Conservation (phyloP, 2,113 vertebrate species). For the Solea senegalensis region DNA sequence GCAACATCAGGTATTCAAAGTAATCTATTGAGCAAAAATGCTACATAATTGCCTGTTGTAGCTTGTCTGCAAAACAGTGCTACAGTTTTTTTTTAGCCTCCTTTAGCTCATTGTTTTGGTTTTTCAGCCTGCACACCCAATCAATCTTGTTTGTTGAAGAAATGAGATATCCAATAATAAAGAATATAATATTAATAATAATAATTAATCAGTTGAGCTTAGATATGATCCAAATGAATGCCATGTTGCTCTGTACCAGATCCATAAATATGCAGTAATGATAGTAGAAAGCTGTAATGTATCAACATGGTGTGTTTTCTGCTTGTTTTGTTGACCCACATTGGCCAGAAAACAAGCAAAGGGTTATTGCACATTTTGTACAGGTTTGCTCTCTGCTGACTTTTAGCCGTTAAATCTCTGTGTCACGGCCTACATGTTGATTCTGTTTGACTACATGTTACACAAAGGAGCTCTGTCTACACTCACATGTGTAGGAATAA, state of each 20-base stretch:
- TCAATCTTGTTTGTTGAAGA: not conserved
- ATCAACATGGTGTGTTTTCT: too few relatives aligned
- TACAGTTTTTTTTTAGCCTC: not conserved
- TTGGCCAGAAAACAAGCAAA: too few relatives aligned
- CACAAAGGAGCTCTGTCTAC: conserved; percentile 59
- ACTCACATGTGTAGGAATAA: conserved; percentile 6
- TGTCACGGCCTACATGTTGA: conserved; percentile 14
- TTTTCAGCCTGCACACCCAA: not conserved
- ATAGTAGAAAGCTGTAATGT: too few relatives aligned
- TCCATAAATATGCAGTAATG: too few relatives aligned
- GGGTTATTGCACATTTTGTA: not conserved
- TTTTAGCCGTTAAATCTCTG: conserved; percentile 1
- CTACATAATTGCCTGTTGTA: not conserved
- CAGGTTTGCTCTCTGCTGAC: not conserved
- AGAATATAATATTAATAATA: too few relatives aligned
- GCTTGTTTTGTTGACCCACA: too few relatives aligned
- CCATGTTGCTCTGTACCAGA: too few relatives aligned
- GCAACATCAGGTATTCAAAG: not conserved
- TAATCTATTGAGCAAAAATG: not conserved
- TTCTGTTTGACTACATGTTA: conserved; percentile 27
- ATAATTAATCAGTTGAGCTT: too few relatives aligned
- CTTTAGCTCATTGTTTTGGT: not conserved
- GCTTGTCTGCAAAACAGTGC: not conserved
- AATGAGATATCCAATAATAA: too few relatives aligned
- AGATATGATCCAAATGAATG: too few relatives aligned